Evolutionary conservation across 2,113 vertebrate genomes (phyloP).

Genomic region (Cyprinus carpio): DNA sequence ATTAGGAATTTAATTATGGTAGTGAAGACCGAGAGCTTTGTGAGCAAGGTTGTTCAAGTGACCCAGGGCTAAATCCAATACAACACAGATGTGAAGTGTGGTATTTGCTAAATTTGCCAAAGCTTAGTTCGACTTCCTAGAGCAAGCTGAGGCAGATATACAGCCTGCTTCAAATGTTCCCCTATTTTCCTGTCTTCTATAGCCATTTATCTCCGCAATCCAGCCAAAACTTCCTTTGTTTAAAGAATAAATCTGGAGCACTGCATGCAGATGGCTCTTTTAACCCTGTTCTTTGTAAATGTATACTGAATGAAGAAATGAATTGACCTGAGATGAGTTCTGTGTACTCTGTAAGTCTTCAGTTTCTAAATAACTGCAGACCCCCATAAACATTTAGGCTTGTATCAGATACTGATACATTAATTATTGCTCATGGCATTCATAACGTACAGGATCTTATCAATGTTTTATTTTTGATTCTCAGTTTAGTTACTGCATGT

Average conservation of each 20-base stretch:
- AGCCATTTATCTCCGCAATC: not conserved
- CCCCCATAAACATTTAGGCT: conserved; percentile 16
- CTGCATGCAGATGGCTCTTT: conserved; percentile 18
- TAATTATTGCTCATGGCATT: conserved; percentile 38
- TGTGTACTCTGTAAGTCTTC: conserved; percentile 29
- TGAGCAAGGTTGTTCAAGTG: not conserved
- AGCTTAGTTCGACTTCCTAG: conserved; percentile 5
- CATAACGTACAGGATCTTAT: conserved; percentile 49
- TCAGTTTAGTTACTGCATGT: conserved; percentile 48
- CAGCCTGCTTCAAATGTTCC: not conserved
- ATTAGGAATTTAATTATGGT: not conserved
- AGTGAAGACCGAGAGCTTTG: not conserved
- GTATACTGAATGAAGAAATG: conserved; percentile 17
- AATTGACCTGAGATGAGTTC: conserved; percentile 19
- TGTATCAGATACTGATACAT: conserved; percentile 29
- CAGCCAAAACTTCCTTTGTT: conserved; percentile 31
- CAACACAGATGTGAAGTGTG: not conserved
- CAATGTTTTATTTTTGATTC: conserved; percentile 43
- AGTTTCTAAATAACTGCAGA: not conserved
- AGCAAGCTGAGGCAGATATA: conserved; percentile 16
- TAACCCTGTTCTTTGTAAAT: conserved; percentile 2
- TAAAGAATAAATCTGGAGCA: conserved; percentile 8
- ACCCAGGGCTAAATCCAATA: not conserved
- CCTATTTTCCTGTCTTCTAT: conserved; percentile 17
- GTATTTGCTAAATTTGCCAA: not conserved